Conservation (phyloP, 2,888 invertebrate genomes). For the Xylota sylvarum region DNA sequence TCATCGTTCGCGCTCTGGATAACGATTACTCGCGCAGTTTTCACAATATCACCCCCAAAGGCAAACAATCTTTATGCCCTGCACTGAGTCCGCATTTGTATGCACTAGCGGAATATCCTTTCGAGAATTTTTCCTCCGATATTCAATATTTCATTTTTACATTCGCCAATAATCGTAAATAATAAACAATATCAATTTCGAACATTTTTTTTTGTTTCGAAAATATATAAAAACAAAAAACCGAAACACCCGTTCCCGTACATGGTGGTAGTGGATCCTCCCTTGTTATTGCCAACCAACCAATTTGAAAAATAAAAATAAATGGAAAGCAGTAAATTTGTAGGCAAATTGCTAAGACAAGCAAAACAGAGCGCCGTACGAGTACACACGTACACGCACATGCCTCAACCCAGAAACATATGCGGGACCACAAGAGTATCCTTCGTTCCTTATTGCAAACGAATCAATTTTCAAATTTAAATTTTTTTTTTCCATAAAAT, state of each 20-base stretch:
- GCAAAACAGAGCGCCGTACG: constrained; percentile 43
- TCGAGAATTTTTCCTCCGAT: constrained; percentile 29
- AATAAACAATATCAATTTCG: constrained; percentile 74
- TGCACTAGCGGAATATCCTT: constrained; percentile 30
- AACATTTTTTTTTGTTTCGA: constrained; percentile 17
- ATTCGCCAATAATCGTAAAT: constrained; percentile 69
- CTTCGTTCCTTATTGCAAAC: constrained; percentile 9
- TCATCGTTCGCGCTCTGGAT: neutral
- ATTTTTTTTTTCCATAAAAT: constrained; percentile 68
- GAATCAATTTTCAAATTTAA: constrained; percentile 76
- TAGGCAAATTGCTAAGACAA: constrained; percentile 76
- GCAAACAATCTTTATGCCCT: constrained; percentile 2
- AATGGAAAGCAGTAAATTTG: constrained; percentile 77
- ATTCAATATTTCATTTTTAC: constrained; percentile 71
- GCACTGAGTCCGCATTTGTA: constrained; percentile 49
- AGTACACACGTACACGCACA: constrained; percentile 39
- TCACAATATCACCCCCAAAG: constrained; percentile 1
- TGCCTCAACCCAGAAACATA: constrained; percentile 43
- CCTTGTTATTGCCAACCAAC: constrained; percentile 64
- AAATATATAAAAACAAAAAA: constrained; percentile 38
- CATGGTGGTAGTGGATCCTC: constrained; percentile 38
- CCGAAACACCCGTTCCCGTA: constrained; percentile 35
- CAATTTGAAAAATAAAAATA: constrained; percentile 75
- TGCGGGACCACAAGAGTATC: constrained; percentile 55
- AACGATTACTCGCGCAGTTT: neutral